A percentile compares a stretch with the other conserved stretches of the same genome.
Conservation (phyloP, 1,140 invertebrate genomes). For the Vanessa tameamea region DNA sequence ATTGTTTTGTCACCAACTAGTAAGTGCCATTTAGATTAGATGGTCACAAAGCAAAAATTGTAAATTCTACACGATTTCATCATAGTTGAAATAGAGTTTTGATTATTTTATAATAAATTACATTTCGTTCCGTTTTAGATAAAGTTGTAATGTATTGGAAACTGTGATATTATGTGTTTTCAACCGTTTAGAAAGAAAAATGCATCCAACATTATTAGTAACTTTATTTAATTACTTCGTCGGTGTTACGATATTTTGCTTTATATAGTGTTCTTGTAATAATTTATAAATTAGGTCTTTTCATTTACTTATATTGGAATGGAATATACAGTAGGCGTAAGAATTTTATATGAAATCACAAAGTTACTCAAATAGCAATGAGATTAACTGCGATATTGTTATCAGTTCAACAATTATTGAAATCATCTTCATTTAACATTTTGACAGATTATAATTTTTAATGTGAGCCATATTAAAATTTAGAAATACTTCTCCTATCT, state of each 20-base stretch:
- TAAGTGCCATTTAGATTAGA: slow-evolving; percentile 76
- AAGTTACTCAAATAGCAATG: slow-evolving; percentile 16
- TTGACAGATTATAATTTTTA: slow-evolving; percentile 41
- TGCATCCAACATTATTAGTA: slow-evolving; percentile 19
- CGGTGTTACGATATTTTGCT: slow-evolving; percentile 32
- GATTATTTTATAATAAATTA: slow-evolving; percentile 19
- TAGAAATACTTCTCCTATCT: slow-evolving; percentile 73
- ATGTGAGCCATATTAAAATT: slow-evolving; percentile 76
- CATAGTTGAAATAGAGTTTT: background rate
- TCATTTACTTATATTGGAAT: slow-evolving; percentile 31
- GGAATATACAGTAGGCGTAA: slow-evolving; percentile 23
- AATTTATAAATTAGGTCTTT: slow-evolving; percentile 25
- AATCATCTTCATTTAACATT: slow-evolving; percentile 17
- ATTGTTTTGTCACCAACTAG: slow-evolving; percentile 71
- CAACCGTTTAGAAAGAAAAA: slow-evolving; percentile 55
- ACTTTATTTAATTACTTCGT: slow-evolving; percentile 23
- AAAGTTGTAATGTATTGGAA: slow-evolving; percentile 65
- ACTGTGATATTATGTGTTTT: slow-evolving; percentile 80
- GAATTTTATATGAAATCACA: slow-evolving; percentile 12
- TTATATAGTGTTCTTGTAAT: slow-evolving; percentile 34
- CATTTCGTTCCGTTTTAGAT: slow-evolving; percentile 29
- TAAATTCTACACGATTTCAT: slow-evolving; percentile 6
- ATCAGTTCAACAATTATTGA: slow-evolving; percentile 5
- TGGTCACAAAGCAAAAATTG: slow-evolving; percentile 69
- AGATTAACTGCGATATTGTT: slow-evolving; percentile 9